Conservation (phyloP, 2,888 invertebrate species). For the Steinernema scapterisci region DNA sequence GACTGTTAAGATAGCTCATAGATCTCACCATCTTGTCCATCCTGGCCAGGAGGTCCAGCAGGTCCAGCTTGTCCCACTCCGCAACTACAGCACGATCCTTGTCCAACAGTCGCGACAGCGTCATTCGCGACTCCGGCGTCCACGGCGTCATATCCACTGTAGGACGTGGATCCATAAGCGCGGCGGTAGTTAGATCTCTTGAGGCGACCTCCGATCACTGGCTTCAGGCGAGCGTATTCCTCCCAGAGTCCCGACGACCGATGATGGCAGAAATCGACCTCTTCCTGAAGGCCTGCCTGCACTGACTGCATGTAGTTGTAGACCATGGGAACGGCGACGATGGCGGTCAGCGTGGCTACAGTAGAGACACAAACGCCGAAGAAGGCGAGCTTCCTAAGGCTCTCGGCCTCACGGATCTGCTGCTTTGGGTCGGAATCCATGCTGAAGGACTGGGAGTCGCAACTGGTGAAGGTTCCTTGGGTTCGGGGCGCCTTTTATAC, state of each 20-base stretch:
- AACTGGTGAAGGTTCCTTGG: no score
- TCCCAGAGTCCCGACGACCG: constrained; percentile 43
- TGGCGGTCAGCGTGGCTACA: constrained; percentile 64
- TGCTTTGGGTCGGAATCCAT: constrained; percentile 47
- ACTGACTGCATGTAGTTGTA: constrained; percentile 67
- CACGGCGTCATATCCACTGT: neutral
- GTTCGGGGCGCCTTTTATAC: neutral
- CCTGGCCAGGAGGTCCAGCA: constrained; percentile 21
- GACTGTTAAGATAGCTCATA: neutral
- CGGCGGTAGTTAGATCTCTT: constrained; percentile 8
- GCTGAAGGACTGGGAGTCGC: no score
- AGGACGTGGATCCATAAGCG: neutral
- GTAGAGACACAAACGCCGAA: constrained; percentile 62
- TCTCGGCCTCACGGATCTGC: constrained; percentile 59
- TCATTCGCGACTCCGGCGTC: neutral
- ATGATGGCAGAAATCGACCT: constrained; percentile 59
- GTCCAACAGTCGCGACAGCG: constrained; percentile 35
- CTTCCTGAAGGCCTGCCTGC: constrained; percentile 62
- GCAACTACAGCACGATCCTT: constrained; percentile 50
- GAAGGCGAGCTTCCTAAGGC: constrained; percentile 64
- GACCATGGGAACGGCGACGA: constrained; percentile 64
- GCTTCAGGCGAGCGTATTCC: neutral
- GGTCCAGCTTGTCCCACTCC: constrained; percentile 40
- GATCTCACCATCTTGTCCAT: constrained; percentile 15
- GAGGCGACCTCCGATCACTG: neutral